Evolutionary conservation across 2,888 invertebrate species (phyloP).

Genomic region (Drosophila mimetica): DNA sequence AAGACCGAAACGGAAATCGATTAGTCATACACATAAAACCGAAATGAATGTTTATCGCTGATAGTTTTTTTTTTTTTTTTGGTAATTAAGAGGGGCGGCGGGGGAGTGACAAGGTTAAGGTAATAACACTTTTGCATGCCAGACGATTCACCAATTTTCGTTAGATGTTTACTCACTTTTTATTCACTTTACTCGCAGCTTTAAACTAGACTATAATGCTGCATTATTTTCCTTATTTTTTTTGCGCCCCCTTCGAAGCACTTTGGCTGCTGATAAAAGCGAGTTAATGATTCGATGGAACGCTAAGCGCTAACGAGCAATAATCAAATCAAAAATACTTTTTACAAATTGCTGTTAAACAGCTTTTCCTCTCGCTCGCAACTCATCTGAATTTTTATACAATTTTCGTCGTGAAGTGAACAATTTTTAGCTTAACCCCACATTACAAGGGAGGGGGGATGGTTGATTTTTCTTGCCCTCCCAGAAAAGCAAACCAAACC

Average conservation of each 20-base stretch:
- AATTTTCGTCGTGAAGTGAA: constrained; percentile 42
- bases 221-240: not conserved
- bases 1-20: constrained; percentile 61
- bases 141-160: constrained; percentile 7
- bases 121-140: constrained; percentile 69
- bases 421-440: constrained; percentile 31
- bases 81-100: constrained; percentile 20
- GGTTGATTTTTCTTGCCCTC: not conserved
- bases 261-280: constrained; percentile 63
- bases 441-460: not conserved
- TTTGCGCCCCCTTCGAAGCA: constrained; percentile 41
- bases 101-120: constrained; percentile 7
- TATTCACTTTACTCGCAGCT: not conserved
- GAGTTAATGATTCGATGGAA: constrained; percentile 73
- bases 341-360: constrained; percentile 52
- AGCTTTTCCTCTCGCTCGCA: constrained; percentile 5
- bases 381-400: constrained; percentile 20
- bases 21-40: constrained; percentile 58
- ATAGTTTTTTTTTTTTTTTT: constrained; percentile 56
- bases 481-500: not conserved
- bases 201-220: constrained; percentile 1
- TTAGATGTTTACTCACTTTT: not conserved
- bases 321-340: constrained; percentile 78
- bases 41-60: constrained; percentile 58
- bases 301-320: constrained; percentile 69